Evolutionary conservation across 2,888 invertebrate species (phyloP).

Genomic region (Magallana nippona): DNA sequence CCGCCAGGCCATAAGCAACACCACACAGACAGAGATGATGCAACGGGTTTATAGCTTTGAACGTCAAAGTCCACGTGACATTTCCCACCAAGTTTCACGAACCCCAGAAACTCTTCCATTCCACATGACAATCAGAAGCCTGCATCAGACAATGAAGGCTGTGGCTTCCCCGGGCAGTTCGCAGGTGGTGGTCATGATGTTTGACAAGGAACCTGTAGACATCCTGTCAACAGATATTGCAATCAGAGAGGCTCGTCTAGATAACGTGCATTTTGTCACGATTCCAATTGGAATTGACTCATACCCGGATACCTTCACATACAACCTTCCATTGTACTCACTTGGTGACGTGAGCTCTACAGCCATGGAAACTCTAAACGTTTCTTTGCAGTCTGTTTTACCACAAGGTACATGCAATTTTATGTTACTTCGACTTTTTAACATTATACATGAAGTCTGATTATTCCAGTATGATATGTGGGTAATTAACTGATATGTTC

Average conservation of each 20-base stretch:
- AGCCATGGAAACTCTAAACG: neutral
- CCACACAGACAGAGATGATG: neutral
- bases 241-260: neutral
- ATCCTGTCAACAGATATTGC: constrained; percentile 8
- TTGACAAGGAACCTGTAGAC: constrained; percentile 1
- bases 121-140: neutral
- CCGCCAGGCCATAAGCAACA: neutral
- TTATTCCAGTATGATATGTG: too few relatives aligned
- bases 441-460: too few relatives aligned
- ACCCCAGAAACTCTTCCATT: neutral
- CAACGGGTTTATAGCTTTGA: neutral
- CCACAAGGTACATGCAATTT: neutral
- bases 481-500: too few relatives aligned
- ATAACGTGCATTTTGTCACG: constrained; percentile 1
- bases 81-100: neutral
- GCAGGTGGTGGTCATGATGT: constrained; percentile 2
- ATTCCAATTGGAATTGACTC: constrained; percentile 18
- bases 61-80: neutral
- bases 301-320: neutral
- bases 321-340: neutral
- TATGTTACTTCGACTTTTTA: too few relatives aligned
- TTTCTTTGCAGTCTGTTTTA: neutral
- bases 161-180: neutral
- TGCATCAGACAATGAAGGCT: constrained; percentile 13
- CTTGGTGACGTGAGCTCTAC: neutral